phyloP scores from a whole-genome alignment of 2,113 vertebrate genomes.

The Peromyscus polionotus region DNA sequence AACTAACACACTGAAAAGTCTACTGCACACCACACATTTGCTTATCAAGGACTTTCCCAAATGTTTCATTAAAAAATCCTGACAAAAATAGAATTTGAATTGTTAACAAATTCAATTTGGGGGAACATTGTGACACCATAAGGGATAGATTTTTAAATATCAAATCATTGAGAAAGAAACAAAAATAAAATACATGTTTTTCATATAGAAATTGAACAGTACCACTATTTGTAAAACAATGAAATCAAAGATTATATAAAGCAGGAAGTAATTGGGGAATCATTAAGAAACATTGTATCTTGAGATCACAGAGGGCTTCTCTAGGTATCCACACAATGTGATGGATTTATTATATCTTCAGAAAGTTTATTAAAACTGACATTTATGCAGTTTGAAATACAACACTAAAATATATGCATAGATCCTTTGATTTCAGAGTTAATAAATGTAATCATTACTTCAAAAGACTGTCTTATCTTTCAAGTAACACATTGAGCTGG shows the following conservation, averaged over 20 bases:
- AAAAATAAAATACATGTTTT: too few relatives aligned
- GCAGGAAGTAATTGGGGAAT: neutral
- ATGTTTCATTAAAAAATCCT: too few relatives aligned
- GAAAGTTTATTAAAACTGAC: neutral
- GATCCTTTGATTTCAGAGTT: conserved; percentile 56
- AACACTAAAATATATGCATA: neutral
- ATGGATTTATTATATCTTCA: neutral
- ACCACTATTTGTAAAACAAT: neutral
- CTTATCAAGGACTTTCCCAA: too few relatives aligned
- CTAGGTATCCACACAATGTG: neutral
- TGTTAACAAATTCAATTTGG: too few relatives aligned
- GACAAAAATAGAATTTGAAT: too few relatives aligned
- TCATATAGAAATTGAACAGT: too few relatives aligned
- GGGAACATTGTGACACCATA: too few relatives aligned
- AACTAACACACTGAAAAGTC: too few relatives aligned
- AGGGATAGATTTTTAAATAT: too few relatives aligned
- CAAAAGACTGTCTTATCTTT: conserved; percentile 37
- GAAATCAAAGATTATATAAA: neutral
- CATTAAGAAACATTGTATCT: neutral
- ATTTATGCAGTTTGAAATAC: neutral
- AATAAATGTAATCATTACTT: conserved; percentile 34
- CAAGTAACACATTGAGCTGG: neutral
- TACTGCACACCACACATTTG: too few relatives aligned
- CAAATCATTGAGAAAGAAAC: too few relatives aligned
- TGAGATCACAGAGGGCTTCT: neutral